These are phyloP conservation scores for Chrysogorgia sp. DNA, from an alignment of 92 coral and sea anemone genomes.

Conservation along the genomic window DNA sequence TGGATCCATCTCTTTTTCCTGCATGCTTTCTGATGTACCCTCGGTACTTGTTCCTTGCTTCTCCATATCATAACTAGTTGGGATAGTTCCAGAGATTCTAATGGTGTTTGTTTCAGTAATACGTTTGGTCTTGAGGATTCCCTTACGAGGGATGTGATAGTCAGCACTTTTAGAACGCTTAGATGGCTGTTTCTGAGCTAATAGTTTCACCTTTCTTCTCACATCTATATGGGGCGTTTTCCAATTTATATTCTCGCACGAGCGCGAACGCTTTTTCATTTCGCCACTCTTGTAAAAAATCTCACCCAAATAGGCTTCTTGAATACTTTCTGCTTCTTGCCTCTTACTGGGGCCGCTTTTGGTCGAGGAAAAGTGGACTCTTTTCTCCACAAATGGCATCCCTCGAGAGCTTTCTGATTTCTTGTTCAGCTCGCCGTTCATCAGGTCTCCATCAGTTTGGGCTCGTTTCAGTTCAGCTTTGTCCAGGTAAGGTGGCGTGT, in stretches of 20 bases:
- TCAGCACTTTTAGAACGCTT: constrained; percentile 39
- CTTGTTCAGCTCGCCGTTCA: constrained; percentile 29
- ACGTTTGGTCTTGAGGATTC: constrained; percentile 37
- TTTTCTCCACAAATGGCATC: constrained; percentile 12
- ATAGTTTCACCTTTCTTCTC: constrained; percentile 26
- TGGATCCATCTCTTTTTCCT: constrained; percentile 25
- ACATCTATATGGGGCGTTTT: constrained; percentile 33
- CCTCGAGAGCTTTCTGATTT: constrained; percentile 16
- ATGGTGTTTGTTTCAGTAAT: constrained; percentile 37
- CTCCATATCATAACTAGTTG: neutral
- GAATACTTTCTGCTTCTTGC: neutral
- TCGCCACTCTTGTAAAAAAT: neutral
- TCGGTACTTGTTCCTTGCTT: constrained; percentile 5
- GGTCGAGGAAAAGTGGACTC: constrained; percentile 15
- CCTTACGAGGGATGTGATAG: constrained; percentile 24
- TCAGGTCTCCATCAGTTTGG: constrained; percentile 36
- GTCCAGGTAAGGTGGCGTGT: constrained; percentile 17
- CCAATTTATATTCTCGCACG: constrained; percentile 34
- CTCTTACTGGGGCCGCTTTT: neutral
- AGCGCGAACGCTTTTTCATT: constrained; percentile 19
- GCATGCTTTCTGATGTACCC: neutral
- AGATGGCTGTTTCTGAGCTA: constrained; percentile 25
- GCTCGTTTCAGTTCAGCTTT: constrained; percentile 28
- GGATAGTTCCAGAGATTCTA: constrained; percentile 28
- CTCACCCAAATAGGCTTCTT: too few species aligned